phyloP scores from a whole-genome alignment of 2,797 vertebrate species.

The Erpetoichthys calabaricus region DNA sequence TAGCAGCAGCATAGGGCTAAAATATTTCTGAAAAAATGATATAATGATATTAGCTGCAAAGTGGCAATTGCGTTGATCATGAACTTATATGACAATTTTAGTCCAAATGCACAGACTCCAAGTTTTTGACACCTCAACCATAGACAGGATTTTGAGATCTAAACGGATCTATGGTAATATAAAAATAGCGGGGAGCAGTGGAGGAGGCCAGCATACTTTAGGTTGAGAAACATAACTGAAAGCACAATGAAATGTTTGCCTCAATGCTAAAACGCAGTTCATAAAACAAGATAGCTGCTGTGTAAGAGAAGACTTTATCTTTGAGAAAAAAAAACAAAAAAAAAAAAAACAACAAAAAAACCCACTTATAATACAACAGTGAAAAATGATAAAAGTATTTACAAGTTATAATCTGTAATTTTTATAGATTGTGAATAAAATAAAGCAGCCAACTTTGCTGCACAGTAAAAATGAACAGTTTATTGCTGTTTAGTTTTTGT shows the following conservation, averaged over 20 bases:
- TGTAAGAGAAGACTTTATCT: conserved; percentile 63
- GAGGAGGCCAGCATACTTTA: too few relatives aligned
- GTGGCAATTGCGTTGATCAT: conserved; percentile 16
- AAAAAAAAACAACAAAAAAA: conserved; percentile 76
- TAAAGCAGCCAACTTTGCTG: conserved; percentile 50
- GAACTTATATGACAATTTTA: conserved; percentile 15
- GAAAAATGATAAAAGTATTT: conserved; percentile 71
- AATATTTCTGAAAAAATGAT: conserved; percentile 50
- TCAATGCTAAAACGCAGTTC: conserved; percentile 66
- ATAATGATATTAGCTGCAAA: conserved; percentile 35
- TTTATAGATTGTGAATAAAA: conserved; percentile 15
- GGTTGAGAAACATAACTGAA: too few relatives aligned
- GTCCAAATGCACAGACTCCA: conserved; percentile 15
- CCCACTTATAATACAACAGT: conserved; percentile 77
- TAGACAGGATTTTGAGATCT: too few relatives aligned
- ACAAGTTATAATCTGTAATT: conserved; percentile 61
- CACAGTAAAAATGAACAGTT: conserved; percentile 57
- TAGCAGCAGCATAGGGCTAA: conserved; percentile 84
- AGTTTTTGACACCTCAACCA: too few relatives aligned
- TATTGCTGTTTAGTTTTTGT: conserved; percentile 79
- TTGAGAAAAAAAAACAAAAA: conserved; percentile 71
- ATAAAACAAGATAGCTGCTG: conserved; percentile 64
- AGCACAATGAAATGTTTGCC: conserved; percentile 14
- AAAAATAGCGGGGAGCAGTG: too few relatives aligned
- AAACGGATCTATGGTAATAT: too few relatives aligned